Base-by-base conservation (phyloP, 2,888 invertebrate species). In the Melanargia galathea region DNA sequence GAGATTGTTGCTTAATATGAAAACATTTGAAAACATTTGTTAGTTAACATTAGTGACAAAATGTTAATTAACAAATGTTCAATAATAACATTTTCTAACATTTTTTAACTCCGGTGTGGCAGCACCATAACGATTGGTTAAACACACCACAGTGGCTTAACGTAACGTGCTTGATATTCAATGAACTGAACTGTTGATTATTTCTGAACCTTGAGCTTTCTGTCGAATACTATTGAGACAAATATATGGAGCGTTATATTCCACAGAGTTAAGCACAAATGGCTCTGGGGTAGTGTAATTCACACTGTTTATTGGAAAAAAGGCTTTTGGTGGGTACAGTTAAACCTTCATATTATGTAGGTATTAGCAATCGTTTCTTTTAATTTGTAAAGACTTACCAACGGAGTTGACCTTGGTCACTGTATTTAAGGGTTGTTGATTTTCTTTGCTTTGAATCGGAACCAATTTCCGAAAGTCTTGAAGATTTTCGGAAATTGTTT, bases 131-230 rank as follows among this genome's bases (percentile, higher is more conserved):
- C n/a, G n/a, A 46, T 20, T 18, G 30, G 20, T 30, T 57, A 1
- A 30, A 57, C 33, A 60, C 10, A 30, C 46, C 33, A 60, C 10
- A 51, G 18, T 35, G 49, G n/a, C 20, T 45, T 59, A 65, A 62
- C 59, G 45, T 59, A 65, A 62, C 59, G 49, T 45, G 59, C 16
- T 59, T 33, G 43, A 56, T 57, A 57, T 61, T 60, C 57, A 52
- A 40, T 60, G 60, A 57, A 60, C 57, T 52, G 65, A 56, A 66
- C 54, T 60, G 57, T 60, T 54, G 48, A 60, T 62, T 62, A 57
- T 51, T 24, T 40, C 38, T 62, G 48, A 62, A 60, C 45, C 56
- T 60, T 52, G 60, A 52, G 46, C 49, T 30, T 40, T 30, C 40
- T 5, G 30, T 22, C 40, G 13, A 62, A 54, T 54, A 33, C 45